Conservation (phyloP, 2,113 vertebrate genomes). For the Propithecus coquereli region DNA sequence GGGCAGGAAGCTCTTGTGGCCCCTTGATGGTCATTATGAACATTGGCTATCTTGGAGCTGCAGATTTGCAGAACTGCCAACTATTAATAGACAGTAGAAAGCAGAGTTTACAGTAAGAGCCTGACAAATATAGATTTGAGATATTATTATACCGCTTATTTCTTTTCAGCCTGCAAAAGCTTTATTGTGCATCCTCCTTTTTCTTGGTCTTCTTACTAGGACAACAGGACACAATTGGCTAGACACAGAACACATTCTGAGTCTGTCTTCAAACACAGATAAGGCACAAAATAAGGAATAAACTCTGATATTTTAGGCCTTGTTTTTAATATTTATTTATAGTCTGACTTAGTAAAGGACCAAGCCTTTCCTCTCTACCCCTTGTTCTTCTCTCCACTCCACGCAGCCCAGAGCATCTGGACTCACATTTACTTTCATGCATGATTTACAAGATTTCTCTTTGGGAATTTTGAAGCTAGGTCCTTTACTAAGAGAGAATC, state of each 20-base stretch:
- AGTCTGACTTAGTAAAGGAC: background rate
- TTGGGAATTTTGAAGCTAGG: constrained; percentile 14
- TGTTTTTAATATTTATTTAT: constrained; percentile 1
- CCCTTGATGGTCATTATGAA: constrained; percentile 33
- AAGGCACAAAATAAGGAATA: background rate
- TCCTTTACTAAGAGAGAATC: constrained; percentile 32
- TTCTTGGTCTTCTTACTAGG: background rate
- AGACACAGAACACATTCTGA: background rate
- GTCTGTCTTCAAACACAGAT: background rate
- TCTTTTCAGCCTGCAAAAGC: constrained; percentile 62
- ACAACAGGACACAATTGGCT: background rate
- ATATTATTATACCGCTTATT: constrained; percentile 58
- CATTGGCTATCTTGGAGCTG: constrained; percentile 44
- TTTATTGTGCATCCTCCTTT: constrained; percentile 24
- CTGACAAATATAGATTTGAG: constrained; percentile 71
- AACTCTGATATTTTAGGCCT: background rate
- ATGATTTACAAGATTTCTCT: constrained; percentile 33
- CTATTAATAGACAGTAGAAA: constrained; percentile 73
- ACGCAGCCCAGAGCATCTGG: background rate
- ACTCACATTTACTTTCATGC: background rate
- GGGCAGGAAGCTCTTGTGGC: background rate
- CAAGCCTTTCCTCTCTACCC: background rate
- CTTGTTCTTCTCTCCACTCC: background rate
- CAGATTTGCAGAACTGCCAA: constrained; percentile 52
- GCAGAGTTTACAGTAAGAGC: constrained; percentile 70